These are phyloP conservation scores for Coracias cyanogaster DNA, from an alignment of 2,797 vertebrate species.

Conservation along the genomic window DNA sequence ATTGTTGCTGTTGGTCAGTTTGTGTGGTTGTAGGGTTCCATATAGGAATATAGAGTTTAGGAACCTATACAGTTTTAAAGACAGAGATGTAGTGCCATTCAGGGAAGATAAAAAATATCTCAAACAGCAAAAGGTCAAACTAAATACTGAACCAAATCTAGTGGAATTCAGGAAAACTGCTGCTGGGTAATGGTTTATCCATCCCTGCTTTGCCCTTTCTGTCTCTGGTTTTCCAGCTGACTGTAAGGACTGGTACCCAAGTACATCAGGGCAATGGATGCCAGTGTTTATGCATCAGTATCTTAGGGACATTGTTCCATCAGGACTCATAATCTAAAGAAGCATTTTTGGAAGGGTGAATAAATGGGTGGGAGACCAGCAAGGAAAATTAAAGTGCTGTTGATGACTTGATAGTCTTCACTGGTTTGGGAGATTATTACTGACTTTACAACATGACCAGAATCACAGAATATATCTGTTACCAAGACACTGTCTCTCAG, in stretches of 20 bases:
- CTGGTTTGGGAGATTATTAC: background rate
- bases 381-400: background rate
- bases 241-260: background rate
- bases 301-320: background rate
- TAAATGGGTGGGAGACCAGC: background rate
- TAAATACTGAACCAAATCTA: background rate
- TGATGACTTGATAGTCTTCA: background rate
- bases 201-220: background rate
- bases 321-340: background rate
- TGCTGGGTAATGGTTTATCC: background rate
- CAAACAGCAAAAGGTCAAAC: background rate
- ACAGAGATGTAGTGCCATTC: background rate
- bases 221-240: background rate
- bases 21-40: background rate
- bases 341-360: accelerated
- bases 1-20: background rate
- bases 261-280: background rate
- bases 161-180: background rate
- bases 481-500: background rate
- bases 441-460: background rate
- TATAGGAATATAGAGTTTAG: background rate
- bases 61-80: background rate
- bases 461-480: background rate
- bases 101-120: background rate
- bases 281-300: background rate